Evolutionary conservation across 2,797 vertebrate species (phyloP).

Genomic region (Glossophaga mutica): DNA sequence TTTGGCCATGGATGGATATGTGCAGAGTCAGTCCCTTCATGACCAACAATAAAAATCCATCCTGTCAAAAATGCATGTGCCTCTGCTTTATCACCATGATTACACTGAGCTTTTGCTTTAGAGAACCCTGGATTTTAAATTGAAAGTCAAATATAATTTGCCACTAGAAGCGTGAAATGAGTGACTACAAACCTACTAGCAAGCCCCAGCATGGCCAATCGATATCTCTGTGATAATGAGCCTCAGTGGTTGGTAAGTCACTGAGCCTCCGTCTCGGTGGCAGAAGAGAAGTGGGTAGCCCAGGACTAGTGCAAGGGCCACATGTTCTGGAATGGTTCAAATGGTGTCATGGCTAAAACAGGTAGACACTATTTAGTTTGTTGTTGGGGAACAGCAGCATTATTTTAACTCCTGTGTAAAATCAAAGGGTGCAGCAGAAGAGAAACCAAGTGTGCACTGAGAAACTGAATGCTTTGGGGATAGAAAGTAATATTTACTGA

Average conservation of each 20-base stretch:
- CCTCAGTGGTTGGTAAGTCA: constrained; percentile 71
- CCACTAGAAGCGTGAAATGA: constrained; percentile 79
- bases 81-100: constrained; percentile 82
- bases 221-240: constrained; percentile 78
- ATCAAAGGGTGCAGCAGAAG: neutral
- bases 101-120: constrained; percentile 81
- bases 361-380: constrained; percentile 40
- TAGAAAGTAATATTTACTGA: neutral
- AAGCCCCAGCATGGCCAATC: constrained; percentile 75
- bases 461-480: neutral
- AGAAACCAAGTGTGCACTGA: neutral
- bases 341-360: constrained; percentile 44
- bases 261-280: constrained; percentile 43
- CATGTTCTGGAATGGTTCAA: constrained; percentile 60
- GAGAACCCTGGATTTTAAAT: constrained; percentile 83
- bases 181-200: constrained; percentile 78
- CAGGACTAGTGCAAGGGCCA: constrained; percentile 65
- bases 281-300: constrained; percentile 60
- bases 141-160: constrained; percentile 85
- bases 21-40: neutral
- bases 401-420: constrained; percentile 2
- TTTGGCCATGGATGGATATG: neutral
- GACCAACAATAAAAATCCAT: constrained; percentile 79
- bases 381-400: neutral
- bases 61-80: constrained; percentile 78